Percentiles rank a stretch among this genome's conserved stretches.
Evolutionary conservation across 1,140 invertebrate species (phyloP).

Genomic region (Manduca sexta): DNA sequence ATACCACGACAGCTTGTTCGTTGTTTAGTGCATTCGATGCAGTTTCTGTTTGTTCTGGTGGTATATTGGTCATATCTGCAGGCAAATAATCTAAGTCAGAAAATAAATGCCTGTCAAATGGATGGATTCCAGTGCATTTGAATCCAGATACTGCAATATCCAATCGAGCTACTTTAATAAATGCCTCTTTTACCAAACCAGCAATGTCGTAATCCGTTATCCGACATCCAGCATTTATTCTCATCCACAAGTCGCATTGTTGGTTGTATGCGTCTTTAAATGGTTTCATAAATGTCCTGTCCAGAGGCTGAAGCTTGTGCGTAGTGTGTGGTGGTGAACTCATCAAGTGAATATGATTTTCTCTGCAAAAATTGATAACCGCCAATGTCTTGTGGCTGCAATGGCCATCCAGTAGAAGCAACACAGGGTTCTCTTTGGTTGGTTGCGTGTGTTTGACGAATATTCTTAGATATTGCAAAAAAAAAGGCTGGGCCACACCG

Average conservation of each 20-base stretch:
- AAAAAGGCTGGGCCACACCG: no score
- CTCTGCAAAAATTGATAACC: slow-evolving; percentile 37
- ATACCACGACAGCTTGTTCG: slow-evolving; percentile 6
- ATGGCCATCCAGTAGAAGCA: slow-evolving; percentile 6
- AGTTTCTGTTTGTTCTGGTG: slow-evolving; percentile 14
- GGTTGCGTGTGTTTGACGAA: slow-evolving; percentile 27
- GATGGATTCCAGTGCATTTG: slow-evolving; percentile 38
- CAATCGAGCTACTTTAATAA: slow-evolving; percentile 34
- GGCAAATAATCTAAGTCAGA: slow-evolving; percentile 28
- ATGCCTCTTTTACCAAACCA: slow-evolving; percentile 37
- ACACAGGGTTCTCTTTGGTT: slow-evolving; percentile 19
- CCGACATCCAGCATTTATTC: no score
- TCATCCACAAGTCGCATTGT: slow-evolving; percentile 32
- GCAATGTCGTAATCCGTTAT: slow-evolving; percentile 20
- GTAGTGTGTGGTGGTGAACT: slow-evolving; percentile 43
- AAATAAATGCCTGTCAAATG: slow-evolving; percentile 34
- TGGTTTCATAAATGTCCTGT: slow-evolving; percentile 47
- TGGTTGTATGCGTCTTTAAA: slow-evolving; percentile 46
- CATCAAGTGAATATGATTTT: slow-evolving; percentile 47
- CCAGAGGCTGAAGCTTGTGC: slow-evolving; percentile 41
- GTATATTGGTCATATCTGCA: slow-evolving; percentile 27
- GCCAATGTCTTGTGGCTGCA: slow-evolving; percentile 36
- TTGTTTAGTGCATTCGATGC: slow-evolving; percentile 9
- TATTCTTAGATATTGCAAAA: neutral
- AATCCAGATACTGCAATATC: slow-evolving; percentile 40